Conservation (phyloP, 2,797 vertebrate genomes). For the Syngnathus acus region DNA sequence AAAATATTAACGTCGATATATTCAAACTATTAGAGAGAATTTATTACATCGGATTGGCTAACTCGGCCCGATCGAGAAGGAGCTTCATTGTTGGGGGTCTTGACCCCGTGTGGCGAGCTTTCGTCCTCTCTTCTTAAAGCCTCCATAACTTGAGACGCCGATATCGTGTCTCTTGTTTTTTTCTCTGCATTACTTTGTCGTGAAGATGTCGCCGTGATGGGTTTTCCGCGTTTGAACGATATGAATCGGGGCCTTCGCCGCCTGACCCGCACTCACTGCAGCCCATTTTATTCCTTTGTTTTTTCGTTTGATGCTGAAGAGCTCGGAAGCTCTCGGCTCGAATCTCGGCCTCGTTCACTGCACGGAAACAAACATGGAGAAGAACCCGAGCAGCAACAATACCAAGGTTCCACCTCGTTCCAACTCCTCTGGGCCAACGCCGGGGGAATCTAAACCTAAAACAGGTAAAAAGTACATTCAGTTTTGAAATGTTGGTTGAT, state of each 20-base stretch:
- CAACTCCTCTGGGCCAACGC: slow-evolving; percentile 79
- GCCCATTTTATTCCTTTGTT: slow-evolving; percentile 59
- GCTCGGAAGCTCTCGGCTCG: slow-evolving; percentile 69
- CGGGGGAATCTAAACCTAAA: slow-evolving; percentile 91
- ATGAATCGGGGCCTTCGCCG: slow-evolving; percentile 85
- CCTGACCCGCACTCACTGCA: slow-evolving; percentile 75
- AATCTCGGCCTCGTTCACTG: slow-evolving; percentile 71
- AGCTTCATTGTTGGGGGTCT: slow-evolving; percentile 42
- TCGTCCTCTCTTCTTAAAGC: slow-evolving; percentile 41
- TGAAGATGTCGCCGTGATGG: slow-evolving; percentile 98
- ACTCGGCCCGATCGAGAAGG: slow-evolving; percentile 41
- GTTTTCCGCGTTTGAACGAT: slow-evolving; percentile 82
- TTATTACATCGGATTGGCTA: slow-evolving; percentile 43
- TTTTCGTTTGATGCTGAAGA: slow-evolving; percentile 65
- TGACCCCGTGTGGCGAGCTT: slow-evolving; percentile 64
- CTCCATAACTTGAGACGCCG: slow-evolving; percentile 65
- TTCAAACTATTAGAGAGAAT: slow-evolving; percentile 55
- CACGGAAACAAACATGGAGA: slow-evolving; percentile 71
- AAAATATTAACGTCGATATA: slow-evolving; percentile 38
- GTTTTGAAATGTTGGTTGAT: background rate
- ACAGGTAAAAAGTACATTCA: slow-evolving; percentile 67
- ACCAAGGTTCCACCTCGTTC: slow-evolving; percentile 85
- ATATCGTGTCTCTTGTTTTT: slow-evolving; percentile 72
- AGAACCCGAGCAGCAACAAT: slow-evolving; percentile 73
- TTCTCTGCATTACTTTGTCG: slow-evolving; percentile 54